Base-by-base conservation (phyloP, 1,140 invertebrate species). In the Cotesia vestalis region DNA sequence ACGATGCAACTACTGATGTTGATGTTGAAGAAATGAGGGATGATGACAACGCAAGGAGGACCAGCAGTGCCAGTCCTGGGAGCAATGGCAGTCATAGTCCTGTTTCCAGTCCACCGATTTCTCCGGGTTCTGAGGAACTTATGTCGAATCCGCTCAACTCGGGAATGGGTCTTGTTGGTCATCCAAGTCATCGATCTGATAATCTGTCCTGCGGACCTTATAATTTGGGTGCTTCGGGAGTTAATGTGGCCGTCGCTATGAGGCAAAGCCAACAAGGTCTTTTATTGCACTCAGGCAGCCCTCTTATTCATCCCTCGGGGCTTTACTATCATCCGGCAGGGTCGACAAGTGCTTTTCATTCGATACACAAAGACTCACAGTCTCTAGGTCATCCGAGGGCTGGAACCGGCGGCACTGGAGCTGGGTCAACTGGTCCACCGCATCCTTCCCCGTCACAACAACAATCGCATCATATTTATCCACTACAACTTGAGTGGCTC, bases 401-500 rank as follows among this genome's bases (percentile, higher is more conserved):
- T 17, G 73, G 62, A 67, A 78, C 81, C 14, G 78, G 75, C 36
- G 75, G 78, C 59, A 70, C 81, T 20, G 71, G 55, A 36, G 20
- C 71, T 67, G 60, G 62, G 5, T 40, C 17, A 1, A 27, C 66
- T 46, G 62, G 12, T n/a, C 46, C 66, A 20, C 14, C 66, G 51
- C 66, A 35, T 17, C 83, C 85, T 80, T 79, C 80, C 69, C 77
- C 63, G 38, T 55, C 66, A 36, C 55, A 77, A 73, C 85, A 85
- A 53, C 78, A 80, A 35, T 83, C 82, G 8, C 86, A 87, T 75
- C 90, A 91, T 77, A 88, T 94, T 55, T 94, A 95, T 77, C 94
- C 94, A 78, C 90, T 95, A 83, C 94, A 95, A 79, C 88, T 95
- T 53, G 94, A 95, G 84, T 95, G 94, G 91, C 84, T 95, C 38